Evolutionary conservation across 2,113 vertebrate genomes (phyloP), one percentile per base, ranked within the genome.

Genomic region (Pimephales promelas): DNA sequence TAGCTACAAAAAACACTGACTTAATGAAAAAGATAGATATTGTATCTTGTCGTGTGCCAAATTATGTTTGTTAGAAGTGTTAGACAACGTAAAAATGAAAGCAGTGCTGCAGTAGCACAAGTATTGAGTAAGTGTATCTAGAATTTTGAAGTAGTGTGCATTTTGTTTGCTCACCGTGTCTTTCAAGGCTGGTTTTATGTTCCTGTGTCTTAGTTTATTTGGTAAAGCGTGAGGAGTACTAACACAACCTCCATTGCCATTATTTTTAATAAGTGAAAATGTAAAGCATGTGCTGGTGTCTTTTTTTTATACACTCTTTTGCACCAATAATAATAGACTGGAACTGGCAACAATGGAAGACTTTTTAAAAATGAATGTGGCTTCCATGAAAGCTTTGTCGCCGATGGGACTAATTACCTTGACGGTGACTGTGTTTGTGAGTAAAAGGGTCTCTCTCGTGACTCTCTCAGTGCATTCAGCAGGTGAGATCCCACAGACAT

Each of bases 361-460:
- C 22, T 86, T 78, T 90, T 91, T 84, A 87, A 88, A 88, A 84
- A 87, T 83, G 79, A 70, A 89, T 88, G 73, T 76, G 84, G 72
- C 85, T 86, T 88, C 84, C 57, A 47, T 70, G 85, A 82, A 83
- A 75, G 86, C 81, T 87, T 56, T 73, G 9, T 68, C 83, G 45
- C 90, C 86, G 84, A 81, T 26, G 87, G 89, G 91, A 79, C 89
- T 92, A 91, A 93, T 94, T 93, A 93, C 43, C 16, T 28, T 4
- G 45, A 82, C 73, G 76, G 70, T 86, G 79, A 83, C 83, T 72
- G 82, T 83, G 86, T 89, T 87, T 85, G 86, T 11, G 62, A 78
- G 86, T 86, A 77, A 83, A 83, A 88, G 80, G 77, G 83, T 83
- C 73, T 77, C 36, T 79, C 74, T 68, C 84, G 83, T 3, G 84